Conservation (phyloP, 2,888 invertebrate genomes). For the Sisyra terminalis region DNA sequence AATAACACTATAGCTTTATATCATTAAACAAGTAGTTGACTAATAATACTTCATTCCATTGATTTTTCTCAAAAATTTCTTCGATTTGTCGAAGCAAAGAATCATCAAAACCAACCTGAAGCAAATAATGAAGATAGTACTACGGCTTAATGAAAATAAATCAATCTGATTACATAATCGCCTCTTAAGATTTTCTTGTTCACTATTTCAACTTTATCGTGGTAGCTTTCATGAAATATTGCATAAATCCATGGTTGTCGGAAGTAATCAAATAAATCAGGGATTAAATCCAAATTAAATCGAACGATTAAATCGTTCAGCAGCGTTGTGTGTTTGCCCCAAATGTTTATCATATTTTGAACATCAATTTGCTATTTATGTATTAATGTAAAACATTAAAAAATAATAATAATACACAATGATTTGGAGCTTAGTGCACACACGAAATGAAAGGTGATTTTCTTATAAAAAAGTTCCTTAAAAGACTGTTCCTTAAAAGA, state of each 20-base stretch:
- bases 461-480: not conserved
- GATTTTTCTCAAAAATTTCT: not conserved
- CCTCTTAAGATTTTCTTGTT: slow-evolving; percentile 1
- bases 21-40: not conserved
- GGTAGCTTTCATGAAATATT: slow-evolving; percentile 43
- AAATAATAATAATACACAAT: not conserved
- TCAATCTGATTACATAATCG: no score
- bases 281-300: slow-evolving; percentile 40
- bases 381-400: not conserved
- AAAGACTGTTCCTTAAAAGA: no score
- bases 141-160: not conserved
- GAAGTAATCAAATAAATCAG: slow-evolving; percentile 50
- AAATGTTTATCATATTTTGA: slow-evolving; percentile 41
- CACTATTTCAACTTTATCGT: slow-evolving; percentile 1
- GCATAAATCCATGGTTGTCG: slow-evolving; percentile 46
- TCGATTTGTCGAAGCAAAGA: not conserved
- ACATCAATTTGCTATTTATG: slow-evolving; percentile 34
- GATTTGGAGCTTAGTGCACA: not conserved
- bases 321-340: slow-evolving; percentile 55
- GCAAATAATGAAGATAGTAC: not conserved
- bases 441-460: not conserved
- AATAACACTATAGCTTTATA: not conserved
- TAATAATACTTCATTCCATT: slow-evolving; percentile 1
- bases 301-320: slow-evolving; percentile 47
- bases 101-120: not conserved